Conservation (phyloP, 1,140 invertebrate genomes). For the Anastrepha obliqua region DNA sequence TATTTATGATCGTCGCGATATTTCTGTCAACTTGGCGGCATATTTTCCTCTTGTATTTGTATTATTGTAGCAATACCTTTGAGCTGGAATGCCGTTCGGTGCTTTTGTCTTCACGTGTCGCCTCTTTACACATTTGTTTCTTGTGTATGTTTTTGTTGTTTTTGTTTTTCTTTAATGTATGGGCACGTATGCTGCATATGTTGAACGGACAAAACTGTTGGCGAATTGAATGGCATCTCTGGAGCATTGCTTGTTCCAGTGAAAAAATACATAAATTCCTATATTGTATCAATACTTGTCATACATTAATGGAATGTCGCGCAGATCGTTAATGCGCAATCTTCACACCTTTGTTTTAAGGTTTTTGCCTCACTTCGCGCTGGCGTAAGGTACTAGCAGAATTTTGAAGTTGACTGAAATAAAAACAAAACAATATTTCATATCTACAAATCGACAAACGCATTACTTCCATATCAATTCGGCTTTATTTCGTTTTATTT, state of each 20-base stretch:
- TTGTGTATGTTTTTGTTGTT: conserved; percentile 61
- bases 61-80: background rate
- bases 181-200: background rate
- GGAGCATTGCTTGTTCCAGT: conserved; percentile 36
- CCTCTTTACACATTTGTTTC: conserved; percentile 53
- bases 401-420: background rate
- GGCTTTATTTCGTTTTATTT: too few relatives aligned
- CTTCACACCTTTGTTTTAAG: conserved; percentile 48
- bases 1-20: conserved; percentile 55
- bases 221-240: conserved; percentile 53
- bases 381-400: too few relatives aligned
- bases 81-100: conserved; percentile 32
- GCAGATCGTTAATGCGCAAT: conserved; percentile 50
- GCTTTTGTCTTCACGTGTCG: conserved; percentile 37
- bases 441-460: background rate
- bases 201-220: background rate
- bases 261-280: conserved; percentile 52
- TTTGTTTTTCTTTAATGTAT: conserved; percentile 35
- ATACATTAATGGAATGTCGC: conserved; percentile 54
- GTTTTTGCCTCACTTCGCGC: background rate
- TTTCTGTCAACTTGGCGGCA: conserved; percentile 52
- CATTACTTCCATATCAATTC: too few relatives aligned
- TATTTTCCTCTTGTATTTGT: conserved; percentile 47
- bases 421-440: background rate
- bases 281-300: conserved; percentile 54